Percentiles rank a stretch among this genome's conserved stretches.
phyloP scores from a whole-genome alignment of 2,888 invertebrate genomes.

The Tipula unca region DNA sequence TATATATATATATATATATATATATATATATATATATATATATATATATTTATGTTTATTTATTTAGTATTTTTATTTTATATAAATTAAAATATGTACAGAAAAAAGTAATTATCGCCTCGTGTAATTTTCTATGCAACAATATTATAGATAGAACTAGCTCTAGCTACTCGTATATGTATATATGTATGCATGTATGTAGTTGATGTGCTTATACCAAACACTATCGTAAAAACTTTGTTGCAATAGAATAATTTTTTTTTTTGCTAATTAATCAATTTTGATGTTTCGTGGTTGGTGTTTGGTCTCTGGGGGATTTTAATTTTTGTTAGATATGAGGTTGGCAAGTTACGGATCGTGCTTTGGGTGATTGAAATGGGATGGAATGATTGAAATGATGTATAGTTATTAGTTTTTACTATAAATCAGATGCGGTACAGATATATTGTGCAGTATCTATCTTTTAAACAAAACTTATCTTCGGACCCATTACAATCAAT shows the following conservation, averaged over 20 bases:
- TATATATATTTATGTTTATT: background rate
- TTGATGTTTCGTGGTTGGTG: background rate
- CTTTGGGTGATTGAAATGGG: background rate
- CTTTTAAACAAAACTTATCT: too few relatives aligned
- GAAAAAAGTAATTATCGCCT: background rate
- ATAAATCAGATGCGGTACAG: too few relatives aligned
- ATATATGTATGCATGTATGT: too few relatives aligned
- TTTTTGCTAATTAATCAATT: background rate
- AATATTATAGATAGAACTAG: background rate
- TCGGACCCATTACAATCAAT: too few relatives aligned
- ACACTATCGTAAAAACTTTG: background rate
- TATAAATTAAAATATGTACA: background rate
- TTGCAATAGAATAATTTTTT: background rate
- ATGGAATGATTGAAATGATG: too few relatives aligned
- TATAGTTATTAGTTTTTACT: too few relatives aligned
- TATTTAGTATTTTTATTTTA: background rate
- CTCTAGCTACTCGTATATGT: too few relatives aligned
- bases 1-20: too few relatives aligned
- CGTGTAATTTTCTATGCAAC: background rate
- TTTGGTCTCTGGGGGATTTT: background rate
- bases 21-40: background rate
- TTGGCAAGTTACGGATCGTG: background rate
- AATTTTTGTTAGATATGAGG: background rate
- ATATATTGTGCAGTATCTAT: too few relatives aligned
- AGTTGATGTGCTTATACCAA: background rate